phyloP scores from a whole-genome alignment of 2,888 invertebrate species.

The Lypha dubia region DNA sequence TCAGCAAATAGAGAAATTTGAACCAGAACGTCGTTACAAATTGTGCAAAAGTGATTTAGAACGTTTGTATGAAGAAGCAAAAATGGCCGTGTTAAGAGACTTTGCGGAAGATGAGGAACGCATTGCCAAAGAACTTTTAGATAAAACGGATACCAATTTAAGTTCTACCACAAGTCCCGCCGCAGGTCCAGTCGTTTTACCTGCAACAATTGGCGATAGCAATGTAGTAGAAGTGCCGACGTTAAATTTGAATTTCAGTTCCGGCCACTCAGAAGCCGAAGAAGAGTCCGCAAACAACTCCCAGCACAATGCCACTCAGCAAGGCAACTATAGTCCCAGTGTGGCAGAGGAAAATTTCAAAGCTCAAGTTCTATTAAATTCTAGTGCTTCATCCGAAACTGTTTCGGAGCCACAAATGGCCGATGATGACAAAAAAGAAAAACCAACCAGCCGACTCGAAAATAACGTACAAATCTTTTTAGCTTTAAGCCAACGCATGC shows the following conservation, averaged over 20 bases:
- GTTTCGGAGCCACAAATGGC: constrained; percentile 21
- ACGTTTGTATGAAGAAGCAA: constrained; percentile 83
- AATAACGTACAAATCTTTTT: constrained; percentile 74
- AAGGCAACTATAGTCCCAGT: constrained; percentile 75
- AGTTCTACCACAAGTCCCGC: constrained; percentile 57
- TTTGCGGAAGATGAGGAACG: constrained; percentile 76
- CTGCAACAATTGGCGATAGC: neutral
- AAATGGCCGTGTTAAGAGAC: constrained; percentile 77
- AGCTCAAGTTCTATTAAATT: constrained; percentile 45
- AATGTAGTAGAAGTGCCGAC: constrained; percentile 73
- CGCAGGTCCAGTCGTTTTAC: neutral
- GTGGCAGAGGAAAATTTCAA: constrained; percentile 74
- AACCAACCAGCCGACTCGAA: constrained; percentile 66
- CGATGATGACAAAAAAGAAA: constrained; percentile 10
- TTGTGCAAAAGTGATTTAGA: constrained; percentile 83
- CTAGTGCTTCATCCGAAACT: constrained; percentile 52
- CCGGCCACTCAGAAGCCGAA: constrained; percentile 75
- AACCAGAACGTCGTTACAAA: constrained; percentile 81
- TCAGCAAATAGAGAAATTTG: constrained; percentile 81
- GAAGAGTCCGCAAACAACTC: constrained; percentile 64
- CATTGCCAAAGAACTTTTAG: constrained; percentile 75
- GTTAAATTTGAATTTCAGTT: constrained; percentile 77
- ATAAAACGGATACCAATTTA: constrained; percentile 71
- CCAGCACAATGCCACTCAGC: constrained; percentile 52
- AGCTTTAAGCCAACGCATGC: constrained; percentile 67